Base-by-base conservation (phyloP, 2,113 vertebrate genomes). In the Meriones unguiculatus region DNA sequence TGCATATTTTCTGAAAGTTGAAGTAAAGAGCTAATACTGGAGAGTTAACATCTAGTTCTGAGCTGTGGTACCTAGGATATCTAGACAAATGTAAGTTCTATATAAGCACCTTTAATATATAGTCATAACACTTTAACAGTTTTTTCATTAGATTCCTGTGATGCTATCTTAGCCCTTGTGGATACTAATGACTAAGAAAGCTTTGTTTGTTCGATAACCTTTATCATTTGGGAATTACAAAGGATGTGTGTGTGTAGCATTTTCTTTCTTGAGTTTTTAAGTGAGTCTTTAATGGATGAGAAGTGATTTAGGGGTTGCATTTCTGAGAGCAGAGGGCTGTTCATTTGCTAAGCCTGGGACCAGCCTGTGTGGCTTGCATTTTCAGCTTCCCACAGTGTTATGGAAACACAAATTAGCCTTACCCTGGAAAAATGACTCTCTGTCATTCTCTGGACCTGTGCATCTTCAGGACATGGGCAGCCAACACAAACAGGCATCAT, bases 351-450 rank as follows among this genome's bases (percentile, higher is more conserved):
- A 78, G 57, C 59, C 85, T 81, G 81, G 87, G 77, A 90, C 62
- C 89, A 82, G 64, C 62, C 73, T 88, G 76, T 82, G 73, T 87
- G 95, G 86, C 95, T 98, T 93, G 50, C 89, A 94, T 96, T 97
- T 96, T 95, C 90, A 98, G 52, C 69, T 97, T 96, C 93, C 97
- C 96, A 96, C 95, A 91, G 54, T 86, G 81, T 95, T 95, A 94
- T 96, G 95, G 96, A 97, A 97, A 97, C 75, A 96, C 77, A 95
- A 76, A 77, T 91, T 88, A 92, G 91, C n/a, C 65, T 54, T 96
- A 96, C 95, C 87, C 80, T 97, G 84, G 97, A 96, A 97, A 97
- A 97, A 96, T 69, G 93, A 57, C 64, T 93, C 70, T 97, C 97
- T 97, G 75, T 70, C 97, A 59, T 90, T 95, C 92, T 94, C 91